Base-by-base conservation (phyloP, 2,888 invertebrate genomes). In the Mellilla xanthometata region DNA sequence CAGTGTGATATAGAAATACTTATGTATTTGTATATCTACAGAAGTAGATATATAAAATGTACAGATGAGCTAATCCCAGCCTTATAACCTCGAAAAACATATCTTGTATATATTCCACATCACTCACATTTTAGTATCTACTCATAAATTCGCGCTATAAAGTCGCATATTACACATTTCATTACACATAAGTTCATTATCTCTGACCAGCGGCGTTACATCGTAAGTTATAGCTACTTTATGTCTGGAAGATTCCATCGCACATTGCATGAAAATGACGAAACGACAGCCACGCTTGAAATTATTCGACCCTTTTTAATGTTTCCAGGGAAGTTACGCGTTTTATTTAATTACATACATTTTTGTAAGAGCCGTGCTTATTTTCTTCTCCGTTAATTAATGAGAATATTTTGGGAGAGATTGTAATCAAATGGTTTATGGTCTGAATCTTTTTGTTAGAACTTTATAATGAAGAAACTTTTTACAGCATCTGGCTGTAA, bases 61-160 rank as follows among this genome's bases (percentile, higher is more conserved):
- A 19, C 6, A 19, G 6, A 19, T 19, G 4, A 1, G 15, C 15
- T 19, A 19, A 19, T 19, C 15, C 15, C 15, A 19, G 15, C 15
- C n/a, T n/a, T n/a, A n/a, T n/a, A n/a, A n/a, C n/a, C n/a, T n/a
- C n/a, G n/a, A n/a, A 6, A 6, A 19, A 19, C 15, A 19, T 19
- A 19, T 19, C 3, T 19, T 19, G 6, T 6, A 1, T n/a, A n/a
- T n/a, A 19, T 3, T 47, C 62, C 60, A 58, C 57, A 54, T 49
- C 35, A 32, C 48, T 44, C 40, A 48, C 57, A 58, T 58, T 67
- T 72, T 71, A 70, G 70, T 73, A 72, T 34, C 27, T 4, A 33
- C 67, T 60, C 68, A 66, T 78, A 72, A 75, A 76, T 66, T 62
- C 49, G 42, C 48, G 51, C 52, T 56, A 64, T 73, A 72, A 74